A percentile compares a stretch with the other conserved stretches of the same genome.
phyloP scores from a whole-genome alignment of 1,140 invertebrate genomes.

The Drosophila lacteicornis region DNA sequence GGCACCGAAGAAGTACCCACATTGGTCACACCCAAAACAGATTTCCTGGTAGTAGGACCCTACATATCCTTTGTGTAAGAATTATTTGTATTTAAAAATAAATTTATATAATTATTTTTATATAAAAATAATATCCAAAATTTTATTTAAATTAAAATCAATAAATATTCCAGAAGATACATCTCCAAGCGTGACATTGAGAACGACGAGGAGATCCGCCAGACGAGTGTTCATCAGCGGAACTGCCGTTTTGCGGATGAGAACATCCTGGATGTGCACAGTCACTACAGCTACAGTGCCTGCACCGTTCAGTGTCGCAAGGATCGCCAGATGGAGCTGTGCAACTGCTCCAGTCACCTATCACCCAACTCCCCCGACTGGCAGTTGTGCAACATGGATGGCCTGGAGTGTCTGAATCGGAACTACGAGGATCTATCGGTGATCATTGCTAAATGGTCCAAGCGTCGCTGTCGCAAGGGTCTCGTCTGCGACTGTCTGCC shows the following conservation, averaged over 20 bases:
- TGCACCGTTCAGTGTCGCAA: constrained; percentile 89
- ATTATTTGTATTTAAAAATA: too few relatives aligned
- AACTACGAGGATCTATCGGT: constrained; percentile 88
- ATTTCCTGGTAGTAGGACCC: constrained; percentile 85
- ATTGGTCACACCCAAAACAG: constrained; percentile 87
- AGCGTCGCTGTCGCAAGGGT: constrained; percentile 81
- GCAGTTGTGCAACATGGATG: constrained; percentile 87
- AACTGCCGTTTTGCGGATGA: constrained; percentile 89
- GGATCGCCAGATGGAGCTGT: constrained; percentile 87
- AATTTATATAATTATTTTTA: too few relatives aligned
- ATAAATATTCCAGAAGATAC: constrained; percentile 80
- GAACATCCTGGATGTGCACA: constrained; percentile 87
- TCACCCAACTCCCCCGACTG: constrained; percentile 86
- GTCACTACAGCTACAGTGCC: constrained; percentile 88
- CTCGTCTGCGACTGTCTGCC: constrained; percentile 88
- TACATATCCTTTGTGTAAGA: constrained; percentile 86
- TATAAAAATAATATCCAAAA: too few relatives aligned
- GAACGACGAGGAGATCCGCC: constrained; percentile 86
- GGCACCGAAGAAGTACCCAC: constrained; percentile 88
- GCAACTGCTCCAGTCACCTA: constrained; percentile 89
- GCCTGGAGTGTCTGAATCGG: constrained; percentile 87
- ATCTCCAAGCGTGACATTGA: constrained; percentile 87
- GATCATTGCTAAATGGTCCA: constrained; percentile 85
- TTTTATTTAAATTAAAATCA: too few relatives aligned
- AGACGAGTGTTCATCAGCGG: constrained; percentile 86